phyloP scores from a whole-genome alignment of 2,888 invertebrate species.

The Chrysotoxum bicinctum region DNA sequence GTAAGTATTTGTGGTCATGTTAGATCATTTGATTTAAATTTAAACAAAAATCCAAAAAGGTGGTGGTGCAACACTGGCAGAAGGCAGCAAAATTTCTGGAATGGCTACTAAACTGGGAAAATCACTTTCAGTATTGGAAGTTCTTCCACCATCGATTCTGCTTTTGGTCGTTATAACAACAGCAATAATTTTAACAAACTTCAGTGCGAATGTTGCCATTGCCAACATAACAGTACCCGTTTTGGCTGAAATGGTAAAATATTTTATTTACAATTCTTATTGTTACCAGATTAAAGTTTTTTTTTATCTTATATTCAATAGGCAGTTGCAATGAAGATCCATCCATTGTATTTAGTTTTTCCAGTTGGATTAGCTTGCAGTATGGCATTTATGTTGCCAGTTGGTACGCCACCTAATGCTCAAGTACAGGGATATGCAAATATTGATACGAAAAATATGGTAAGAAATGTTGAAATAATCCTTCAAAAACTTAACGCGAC shows the following conservation, averaged over 20 bases:
- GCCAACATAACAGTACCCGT: slow-evolving; percentile 92
- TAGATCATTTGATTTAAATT: too few relatives aligned
- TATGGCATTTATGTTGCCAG: slow-evolving; percentile 94
- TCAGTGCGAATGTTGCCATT: slow-evolving; percentile 93
- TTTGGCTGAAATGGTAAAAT: slow-evolving; percentile 85
- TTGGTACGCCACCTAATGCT: slow-evolving; percentile 97
- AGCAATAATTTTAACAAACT: slow-evolving; percentile 89
- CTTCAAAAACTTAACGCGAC: too few relatives aligned
- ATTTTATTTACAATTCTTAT: neutral
- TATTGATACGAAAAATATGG: slow-evolving; percentile 89
- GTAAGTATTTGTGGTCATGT: too few relatives aligned
- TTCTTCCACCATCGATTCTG: slow-evolving; percentile 84
- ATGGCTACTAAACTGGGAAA: slow-evolving; percentile 88
- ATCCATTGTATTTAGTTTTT: slow-evolving; percentile 93
- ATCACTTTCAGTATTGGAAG: slow-evolving; percentile 85
- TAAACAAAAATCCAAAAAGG: slow-evolving; percentile 82
- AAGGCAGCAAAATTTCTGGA: slow-evolving; percentile 89
- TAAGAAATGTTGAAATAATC: slow-evolving; percentile 76
- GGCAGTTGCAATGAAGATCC: slow-evolving; percentile 87
- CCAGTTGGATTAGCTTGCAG: slow-evolving; percentile 93
- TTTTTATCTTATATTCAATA: slow-evolving; percentile 11
- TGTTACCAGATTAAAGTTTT: neutral
- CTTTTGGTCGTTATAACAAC: slow-evolving; percentile 88
- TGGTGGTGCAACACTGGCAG: slow-evolving; percentile 94
- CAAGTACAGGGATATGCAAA: slow-evolving; percentile 91